These are phyloP conservation scores for Drosophila oshimai DNA, from an alignment of 1,140 invertebrate genomes.

Conservation along the genomic window DNA sequence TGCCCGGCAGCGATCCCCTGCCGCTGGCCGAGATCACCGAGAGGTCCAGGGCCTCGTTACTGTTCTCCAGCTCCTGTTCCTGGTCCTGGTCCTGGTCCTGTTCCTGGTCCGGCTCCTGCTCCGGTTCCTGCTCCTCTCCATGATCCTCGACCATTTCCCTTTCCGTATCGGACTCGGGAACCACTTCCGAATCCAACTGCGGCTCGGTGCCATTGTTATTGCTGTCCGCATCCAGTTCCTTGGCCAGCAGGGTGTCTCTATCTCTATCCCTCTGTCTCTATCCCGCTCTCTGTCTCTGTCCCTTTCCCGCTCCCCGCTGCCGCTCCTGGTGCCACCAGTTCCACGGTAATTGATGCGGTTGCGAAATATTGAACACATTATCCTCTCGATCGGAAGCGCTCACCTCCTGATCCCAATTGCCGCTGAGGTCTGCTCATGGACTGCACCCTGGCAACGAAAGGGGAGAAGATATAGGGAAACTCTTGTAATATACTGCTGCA, in stretches of 20 bases:
- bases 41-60: conserved; percentile 76
- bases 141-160: neutral
- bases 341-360: conserved; percentile 81
- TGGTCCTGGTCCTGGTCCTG: conserved; percentile 22
- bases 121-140: conserved; percentile 7
- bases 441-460: conserved; percentile 33
- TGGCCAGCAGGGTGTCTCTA: conserved; percentile 22
- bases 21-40: conserved; percentile 64
- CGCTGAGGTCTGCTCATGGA: conserved; percentile 28
- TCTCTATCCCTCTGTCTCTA: conserved; percentile 2
- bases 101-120: conserved; percentile 36
- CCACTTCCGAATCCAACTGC: conserved; percentile 8
- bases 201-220: conserved; percentile 63
- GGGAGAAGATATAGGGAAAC: conserved; percentile 12
- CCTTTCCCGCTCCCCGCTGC: conserved; percentile 13
- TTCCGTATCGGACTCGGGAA: conserved; percentile 12
- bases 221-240: conserved; percentile 66
- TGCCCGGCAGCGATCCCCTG: conserved; percentile 44
- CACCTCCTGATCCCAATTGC: conserved; percentile 40
- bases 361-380: conserved; percentile 82
- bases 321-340: conserved; percentile 53
- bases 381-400: conserved; percentile 37
- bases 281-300: conserved; percentile 2
- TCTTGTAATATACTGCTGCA: conserved; percentile 27
- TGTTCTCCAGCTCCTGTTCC: conserved; percentile 39